Percentiles rank a stretch among this genome's conserved stretches.
Conservation (phyloP, 2,797 vertebrate genomes). For the Odontamblyopus lacepedii region DNA sequence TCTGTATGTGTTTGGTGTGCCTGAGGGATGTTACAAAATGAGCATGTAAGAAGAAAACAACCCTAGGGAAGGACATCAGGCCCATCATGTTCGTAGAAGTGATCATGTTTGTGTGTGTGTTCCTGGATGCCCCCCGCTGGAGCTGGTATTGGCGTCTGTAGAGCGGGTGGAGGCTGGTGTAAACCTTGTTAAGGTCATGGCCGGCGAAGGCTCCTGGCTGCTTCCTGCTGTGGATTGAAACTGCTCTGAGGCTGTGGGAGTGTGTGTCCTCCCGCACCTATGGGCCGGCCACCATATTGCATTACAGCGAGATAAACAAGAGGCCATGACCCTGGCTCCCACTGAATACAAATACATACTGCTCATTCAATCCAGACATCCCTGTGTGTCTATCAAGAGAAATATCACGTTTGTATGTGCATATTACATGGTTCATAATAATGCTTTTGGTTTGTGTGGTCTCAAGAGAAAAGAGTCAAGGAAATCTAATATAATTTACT, state of each 20-base stretch:
- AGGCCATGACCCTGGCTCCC: slow-evolving; percentile 54
- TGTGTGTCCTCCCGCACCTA: slow-evolving; percentile 39
- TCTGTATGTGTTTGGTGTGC: slow-evolving; percentile 40
- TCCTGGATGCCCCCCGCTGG: slow-evolving; percentile 35
- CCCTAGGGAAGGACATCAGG: slow-evolving; percentile 64
- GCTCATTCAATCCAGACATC: slow-evolving; percentile 38
- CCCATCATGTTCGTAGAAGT: slow-evolving; percentile 68
- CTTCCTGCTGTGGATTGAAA: slow-evolving; percentile 61
- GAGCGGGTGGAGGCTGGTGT: slow-evolving; percentile 45
- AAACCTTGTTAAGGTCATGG: slow-evolving; percentile 76
- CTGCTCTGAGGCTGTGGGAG: slow-evolving; percentile 46
- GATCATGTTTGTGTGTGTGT: slow-evolving; percentile 52
- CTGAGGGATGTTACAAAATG: slow-evolving; percentile 33
- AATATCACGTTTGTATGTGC: not conserved
- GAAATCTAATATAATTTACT: slow-evolving; percentile 6
- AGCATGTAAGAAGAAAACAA: slow-evolving; percentile 54
- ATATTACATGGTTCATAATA: slow-evolving; percentile 3
- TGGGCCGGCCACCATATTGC: slow-evolving; percentile 52
- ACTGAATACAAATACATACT: slow-evolving; percentile 58
- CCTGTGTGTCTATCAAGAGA: not conserved
- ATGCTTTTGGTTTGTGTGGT: slow-evolving; percentile 6
- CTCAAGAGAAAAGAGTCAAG: slow-evolving; percentile 7
- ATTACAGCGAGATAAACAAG: slow-evolving; percentile 62
- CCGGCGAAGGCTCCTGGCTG: slow-evolving; percentile 53
- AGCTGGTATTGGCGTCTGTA: slow-evolving; percentile 40